Evolutionary conservation across 23 tunicate genomes (phyloP), one percentile per base, ranked within the genome.

Genomic region (Clavelina lepadiformis): DNA sequence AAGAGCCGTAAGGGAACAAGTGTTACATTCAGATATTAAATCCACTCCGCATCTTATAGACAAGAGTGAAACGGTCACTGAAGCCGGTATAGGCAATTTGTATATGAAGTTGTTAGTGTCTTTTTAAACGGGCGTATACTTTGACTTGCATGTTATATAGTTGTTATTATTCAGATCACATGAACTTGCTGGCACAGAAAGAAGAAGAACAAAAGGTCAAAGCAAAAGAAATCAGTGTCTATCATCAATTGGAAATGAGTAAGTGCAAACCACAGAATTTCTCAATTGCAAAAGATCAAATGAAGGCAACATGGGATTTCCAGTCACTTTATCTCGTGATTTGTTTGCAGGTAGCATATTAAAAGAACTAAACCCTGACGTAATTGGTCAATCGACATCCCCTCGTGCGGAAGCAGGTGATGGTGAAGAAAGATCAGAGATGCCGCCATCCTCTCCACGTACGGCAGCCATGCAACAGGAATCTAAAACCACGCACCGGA

Each of bases 161-260:
- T 15, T 41, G 59, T 11, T 59, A 36, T 63, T 53, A 22, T 19
- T 2, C 25, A 81, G 93, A 76, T 28, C 93, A 84, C 38, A 35
- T 69, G 28, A 23, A 63, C 25, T 47, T 18, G 24, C 36, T 84
- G 13, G 31, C n/a, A 11, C 61, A 69, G 32, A 76, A 59, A 33
- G 83, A 69, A 61, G 72, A 76, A 45, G 58, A 62, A 0, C 26
- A 67, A 57, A 73, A 38, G 31, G 71, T 61, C 0, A 44, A 76
- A 63, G 49, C 57, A 11, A 64, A 73, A 31, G 73, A 58, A 5
- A 62, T 65, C 32, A 84, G 78, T 21, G 75, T 82, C 3, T 77
- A 56, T 41, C 82, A 84, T 27, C 82, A 84, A 70, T 51, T 84
- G 26, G 93, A 84, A 84, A 84, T 84, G 78, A 82, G 93, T 84